phyloP scores from a whole-genome alignment of 2,113 vertebrate species.

The Amphiprion percula region DNA sequence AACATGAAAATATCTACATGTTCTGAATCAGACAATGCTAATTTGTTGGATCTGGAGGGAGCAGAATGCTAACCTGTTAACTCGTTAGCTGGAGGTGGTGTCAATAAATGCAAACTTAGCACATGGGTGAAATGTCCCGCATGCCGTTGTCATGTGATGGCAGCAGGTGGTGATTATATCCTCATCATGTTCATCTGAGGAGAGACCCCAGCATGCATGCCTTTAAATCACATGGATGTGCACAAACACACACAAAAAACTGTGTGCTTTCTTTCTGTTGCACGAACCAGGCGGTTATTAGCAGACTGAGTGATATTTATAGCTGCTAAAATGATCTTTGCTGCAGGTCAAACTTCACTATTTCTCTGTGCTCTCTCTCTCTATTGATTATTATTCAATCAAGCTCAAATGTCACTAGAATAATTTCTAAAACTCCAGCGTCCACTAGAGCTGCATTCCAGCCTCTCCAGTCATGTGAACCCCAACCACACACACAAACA shows the following conservation, averaged over 20 bases:
- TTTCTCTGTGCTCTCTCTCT: neutral
- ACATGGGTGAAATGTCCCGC: constrained; percentile 35
- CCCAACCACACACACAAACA: constrained; percentile 28
- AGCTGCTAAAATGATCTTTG: constrained; percentile 5
- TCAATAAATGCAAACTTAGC: constrained; percentile 50
- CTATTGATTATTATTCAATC: constrained; percentile 26
- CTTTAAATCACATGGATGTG: constrained; percentile 11
- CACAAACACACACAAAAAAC: neutral
- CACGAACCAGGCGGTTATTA: neutral
- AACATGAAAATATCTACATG: too few relatives aligned
- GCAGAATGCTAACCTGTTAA: constrained; percentile 18
- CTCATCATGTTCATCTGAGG: constrained; percentile 28
- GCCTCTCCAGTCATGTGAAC: constrained; percentile 29
- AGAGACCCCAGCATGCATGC: neutral
- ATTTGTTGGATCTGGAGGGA: constrained; percentile 3
- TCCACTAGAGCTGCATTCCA: constrained; percentile 38
- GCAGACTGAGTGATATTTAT: neutral
- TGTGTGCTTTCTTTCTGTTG: too few relatives aligned
- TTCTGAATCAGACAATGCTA: constrained; percentile 12
- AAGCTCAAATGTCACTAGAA: constrained; percentile 39
- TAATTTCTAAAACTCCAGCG: constrained; percentile 33
- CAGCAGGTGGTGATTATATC: constrained; percentile 56
- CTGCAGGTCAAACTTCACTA: neutral
- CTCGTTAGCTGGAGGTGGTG: neutral
- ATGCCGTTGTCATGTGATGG: constrained; percentile 46